These are phyloP conservation scores for Bucco capensis DNA, from an alignment of 2,113 vertebrate genomes.

Conservation along the genomic window DNA sequence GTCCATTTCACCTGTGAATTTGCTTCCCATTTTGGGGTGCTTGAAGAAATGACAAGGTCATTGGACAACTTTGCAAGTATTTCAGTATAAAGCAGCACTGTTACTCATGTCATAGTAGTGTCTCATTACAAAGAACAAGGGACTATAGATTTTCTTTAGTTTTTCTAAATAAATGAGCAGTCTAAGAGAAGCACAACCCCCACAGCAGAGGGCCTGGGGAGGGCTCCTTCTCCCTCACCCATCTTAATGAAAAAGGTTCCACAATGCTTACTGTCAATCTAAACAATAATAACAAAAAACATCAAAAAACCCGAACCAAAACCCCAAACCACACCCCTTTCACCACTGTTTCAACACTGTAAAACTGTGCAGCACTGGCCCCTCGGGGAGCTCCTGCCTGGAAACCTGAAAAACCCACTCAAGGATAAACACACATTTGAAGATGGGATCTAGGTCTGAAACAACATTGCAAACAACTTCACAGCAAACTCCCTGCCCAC, in stretches of 20 bases:
- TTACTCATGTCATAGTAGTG: background rate
- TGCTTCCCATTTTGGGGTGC: background rate
- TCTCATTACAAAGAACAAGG: background rate
- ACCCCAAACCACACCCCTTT: background rate
- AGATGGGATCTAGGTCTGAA: rapidly evolving
- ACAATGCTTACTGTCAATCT: background rate
- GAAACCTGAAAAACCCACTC: background rate
- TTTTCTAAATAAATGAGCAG: background rate
- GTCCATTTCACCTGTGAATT: background rate
- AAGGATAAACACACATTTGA: background rate
- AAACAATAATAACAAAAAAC: background rate
- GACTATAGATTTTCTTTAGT: background rate
- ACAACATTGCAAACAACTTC: background rate
- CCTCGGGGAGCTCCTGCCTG: background rate
- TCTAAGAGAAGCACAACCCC: background rate
- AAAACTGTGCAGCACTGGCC: background rate
- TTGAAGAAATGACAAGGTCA: background rate
- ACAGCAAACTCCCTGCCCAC: rapidly evolving
- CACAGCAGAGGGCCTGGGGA: background rate
- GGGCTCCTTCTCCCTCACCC: background rate
- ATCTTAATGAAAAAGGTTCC: background rate
- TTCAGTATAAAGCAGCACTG: background rate
- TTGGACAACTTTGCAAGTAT: background rate
- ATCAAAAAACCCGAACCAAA: too few species aligned
- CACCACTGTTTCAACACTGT: rapidly evolving